Evolutionary conservation across 2,888 invertebrate species (phyloP), one percentile per base, ranked within the genome.

Genomic region (Leptogaster cylindrica): DNA sequence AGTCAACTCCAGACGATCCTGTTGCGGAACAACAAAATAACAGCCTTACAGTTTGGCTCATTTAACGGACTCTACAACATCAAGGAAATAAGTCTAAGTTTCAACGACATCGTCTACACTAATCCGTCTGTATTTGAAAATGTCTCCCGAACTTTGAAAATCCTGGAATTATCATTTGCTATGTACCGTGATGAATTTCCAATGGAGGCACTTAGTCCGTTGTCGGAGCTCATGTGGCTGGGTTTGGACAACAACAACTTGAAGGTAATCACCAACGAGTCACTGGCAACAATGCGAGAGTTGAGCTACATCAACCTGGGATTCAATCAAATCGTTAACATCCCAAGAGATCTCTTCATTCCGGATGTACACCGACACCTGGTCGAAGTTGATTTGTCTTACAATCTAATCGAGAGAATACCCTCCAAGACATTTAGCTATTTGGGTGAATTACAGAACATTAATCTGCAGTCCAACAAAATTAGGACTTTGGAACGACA

Each of bases 221-320:
- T 94, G 14, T 86, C 85, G 39, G 88, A 88, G 75, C 83, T 95
- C 6, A 87, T 89, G 76, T 93, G 92, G 91, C 82, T 95, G 68
- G 91, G 93, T 0, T 82, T 94, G 75, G 94, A 95, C 79, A 93
- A 93, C 81, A 95, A 95, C 76, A 91, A 92, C 77, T 87, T 94
- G 73, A 89, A 90, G 77, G 84, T 85, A 10, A 83, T 93, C 12
- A 86, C 88, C 65, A 84, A 88, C 41, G 86, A 88, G n/a, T 88
- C 91, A 4, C 84, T 93, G 39, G 86, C 87, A 68, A 84, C 87
- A 55, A 86, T 91, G 78, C 84, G 85, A 5, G 87, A 87, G 75
- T 77, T 92, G 23, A 89, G 89, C 76, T 93, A 93, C 81, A 83
- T 94, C 67, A 94, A 94, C 79, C 82, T 95, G 75, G 93, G 93